Evolutionary conservation across 1,140 invertebrate species (phyloP).

Genomic region (Sycobia sp.): DNA sequence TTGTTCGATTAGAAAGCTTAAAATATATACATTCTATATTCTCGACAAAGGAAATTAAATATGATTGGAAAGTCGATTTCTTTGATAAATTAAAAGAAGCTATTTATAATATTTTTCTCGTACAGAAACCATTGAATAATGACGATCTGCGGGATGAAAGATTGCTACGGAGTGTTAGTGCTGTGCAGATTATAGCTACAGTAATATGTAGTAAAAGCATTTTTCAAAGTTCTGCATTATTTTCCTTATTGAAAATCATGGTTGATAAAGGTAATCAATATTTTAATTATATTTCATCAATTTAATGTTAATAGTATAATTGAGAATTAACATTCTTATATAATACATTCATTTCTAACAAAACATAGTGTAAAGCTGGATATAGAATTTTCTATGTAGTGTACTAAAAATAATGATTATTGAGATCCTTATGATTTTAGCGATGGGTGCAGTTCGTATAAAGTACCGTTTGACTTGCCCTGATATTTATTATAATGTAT

Average conservation of each 20-base stretch:
- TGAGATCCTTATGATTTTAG: no score
- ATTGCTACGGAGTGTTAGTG: constrained; percentile 49
- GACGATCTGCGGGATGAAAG: constrained; percentile 51
- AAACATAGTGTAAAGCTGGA: no score
- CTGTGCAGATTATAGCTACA: constrained; percentile 50
- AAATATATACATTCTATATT: constrained; percentile 48
- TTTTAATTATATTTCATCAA: no score
- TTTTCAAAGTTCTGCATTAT: constrained; percentile 54
- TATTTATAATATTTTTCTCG: constrained; percentile 33
- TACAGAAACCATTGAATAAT: constrained; percentile 31
- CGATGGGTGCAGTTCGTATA: no score
- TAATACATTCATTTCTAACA: no score
- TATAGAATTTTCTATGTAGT: no score
- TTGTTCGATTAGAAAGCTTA: constrained; percentile 53
- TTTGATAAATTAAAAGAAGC: constrained; percentile 44
- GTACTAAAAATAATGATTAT: no score
- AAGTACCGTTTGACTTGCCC: no score
- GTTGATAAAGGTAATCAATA: constrained; percentile 41
- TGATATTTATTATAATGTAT: no score
- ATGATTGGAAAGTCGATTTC: constrained; percentile 45
- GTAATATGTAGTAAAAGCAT: constrained; percentile 53
- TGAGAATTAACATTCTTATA: no score
- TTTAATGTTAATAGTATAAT: no score
- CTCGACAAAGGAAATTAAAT: constrained; percentile 37
- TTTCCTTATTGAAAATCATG: constrained; percentile 50